Base-by-base conservation (phyloP, 2,888 invertebrate species). In the Melinaea menophilus region DNA sequence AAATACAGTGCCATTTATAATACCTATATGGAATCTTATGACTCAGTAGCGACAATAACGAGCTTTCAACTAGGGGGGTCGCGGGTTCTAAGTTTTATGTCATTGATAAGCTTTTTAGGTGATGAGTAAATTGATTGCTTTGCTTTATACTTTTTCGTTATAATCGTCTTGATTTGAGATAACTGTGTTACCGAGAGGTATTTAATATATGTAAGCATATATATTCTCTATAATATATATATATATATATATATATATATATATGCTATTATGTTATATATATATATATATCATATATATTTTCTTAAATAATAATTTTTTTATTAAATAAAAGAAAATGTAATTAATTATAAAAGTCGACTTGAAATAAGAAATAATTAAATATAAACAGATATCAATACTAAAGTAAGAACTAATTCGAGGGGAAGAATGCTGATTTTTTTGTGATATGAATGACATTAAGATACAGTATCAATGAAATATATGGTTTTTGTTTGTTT, bases 1-100 rank as follows among this genome's bases (percentile, higher is more conserved):
- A 51, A 31, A 51, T 51, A 51, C 3, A 51, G 51, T 51, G 9
- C 7, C 9, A 51, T 51, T 51, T 51, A 51, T 51, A 3, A 3
- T 31, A 31, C 51, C 2, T 51, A 11, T 51, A 51, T 51, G 51
- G 51, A 51, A 31, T 7, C 31, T 51, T 31, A 51, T n/a, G 51
- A n/a, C 51, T 51, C 51, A 51, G 51, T 51, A 22, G 51, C 31
- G 51, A 51, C 51, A 51, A n/a, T 31, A 31, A 51, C 51, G 51
- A 22, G 22, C 12, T 51, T 51, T 31, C 51, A 31, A 22, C 31
- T 9, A 31, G 55, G 61, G 54, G 56, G 61, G 61, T 62, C 57
- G 56, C 12, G n/a, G 61, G 48, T 62, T 62, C 51, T 31, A 31
- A 51, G 11, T 51, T 51, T 51, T 51, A 51, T 51, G 22, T 11